A percentile compares a stretch with the other conserved stretches of the same genome.
phyloP scores from a whole-genome alignment of 2,113 vertebrate genomes.

The Hydrolagus affinis region DNA sequence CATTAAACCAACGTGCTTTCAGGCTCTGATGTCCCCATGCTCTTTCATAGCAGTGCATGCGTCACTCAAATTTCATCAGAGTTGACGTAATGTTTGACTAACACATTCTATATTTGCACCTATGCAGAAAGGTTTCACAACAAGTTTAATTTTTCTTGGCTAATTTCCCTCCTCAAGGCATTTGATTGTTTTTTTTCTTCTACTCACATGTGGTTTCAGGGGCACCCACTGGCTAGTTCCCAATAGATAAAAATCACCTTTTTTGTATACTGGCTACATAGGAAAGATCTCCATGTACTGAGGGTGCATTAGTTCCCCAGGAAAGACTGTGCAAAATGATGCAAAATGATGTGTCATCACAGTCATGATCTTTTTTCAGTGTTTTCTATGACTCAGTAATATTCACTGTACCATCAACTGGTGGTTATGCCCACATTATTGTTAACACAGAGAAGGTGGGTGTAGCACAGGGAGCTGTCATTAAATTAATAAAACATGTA shows the following conservation, averaged over 20 bases:
- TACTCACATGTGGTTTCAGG: not conserved
- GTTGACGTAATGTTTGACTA: not conserved
- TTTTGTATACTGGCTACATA: constrained; percentile 5
- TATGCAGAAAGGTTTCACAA: not conserved
- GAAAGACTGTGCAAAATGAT: not conserved
- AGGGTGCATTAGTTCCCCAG: not conserved
- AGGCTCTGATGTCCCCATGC: not conserved
- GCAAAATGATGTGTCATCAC: not conserved
- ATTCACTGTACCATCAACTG: not conserved
- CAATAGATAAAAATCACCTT: not conserved
- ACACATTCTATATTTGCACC: not conserved
- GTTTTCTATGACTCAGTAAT: not conserved
- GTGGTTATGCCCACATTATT: not conserved
- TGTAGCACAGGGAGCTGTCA: not conserved
- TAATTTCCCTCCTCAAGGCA: no score
- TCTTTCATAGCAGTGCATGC: not conserved
- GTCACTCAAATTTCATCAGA: not conserved
- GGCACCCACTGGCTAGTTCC: not conserved
- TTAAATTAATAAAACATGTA: no score
- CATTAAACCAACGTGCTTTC: not conserved
- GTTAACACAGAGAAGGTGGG: not conserved
- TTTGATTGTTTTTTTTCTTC: not conserved
- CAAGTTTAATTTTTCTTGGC: not conserved
- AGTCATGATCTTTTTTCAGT: not conserved
- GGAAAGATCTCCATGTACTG: constrained; percentile 1